A percentile compares a stretch with the other conserved stretches of the same genome.
Conservation (phyloP, 2,797 vertebrate genomes). For the Parauchenoglanis punctatus region DNA sequence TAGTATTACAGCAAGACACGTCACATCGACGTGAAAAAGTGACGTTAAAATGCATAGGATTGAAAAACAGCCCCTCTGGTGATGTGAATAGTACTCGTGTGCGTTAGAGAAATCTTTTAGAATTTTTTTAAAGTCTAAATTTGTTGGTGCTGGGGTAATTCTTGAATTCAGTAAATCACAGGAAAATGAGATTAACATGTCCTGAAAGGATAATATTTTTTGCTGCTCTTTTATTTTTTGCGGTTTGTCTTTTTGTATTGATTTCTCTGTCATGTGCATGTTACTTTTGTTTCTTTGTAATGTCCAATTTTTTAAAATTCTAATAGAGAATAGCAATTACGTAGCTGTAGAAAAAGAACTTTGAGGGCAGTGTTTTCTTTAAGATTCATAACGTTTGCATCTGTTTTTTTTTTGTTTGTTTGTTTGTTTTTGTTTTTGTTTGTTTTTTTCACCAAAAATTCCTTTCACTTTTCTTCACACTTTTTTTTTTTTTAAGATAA, state of each 20-base stretch:
- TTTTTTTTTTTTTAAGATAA: conserved; percentile 12
- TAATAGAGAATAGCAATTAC: conserved; percentile 63
- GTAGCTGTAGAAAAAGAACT: conserved; percentile 67
- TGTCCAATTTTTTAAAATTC: conserved; percentile 59
- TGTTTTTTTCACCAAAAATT: conserved; percentile 37
- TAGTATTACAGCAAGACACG: neutral
- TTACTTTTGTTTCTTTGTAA: conserved; percentile 62
- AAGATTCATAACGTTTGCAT: conserved; percentile 31
- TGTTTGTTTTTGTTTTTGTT: conserved; percentile 47
- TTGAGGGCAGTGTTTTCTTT: conserved; percentile 55
- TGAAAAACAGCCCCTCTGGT: neutral
- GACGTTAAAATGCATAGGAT: neutral
- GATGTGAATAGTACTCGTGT: conserved; percentile 41
- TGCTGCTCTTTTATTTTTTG: conserved; percentile 77
- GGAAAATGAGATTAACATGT: conserved; percentile 42
- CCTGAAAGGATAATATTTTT: conserved; percentile 63
- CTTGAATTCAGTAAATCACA: conserved; percentile 39
- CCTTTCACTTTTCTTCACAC: conserved; percentile 40
- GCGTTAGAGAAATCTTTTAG: conserved; percentile 28
- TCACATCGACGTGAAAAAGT: neutral
- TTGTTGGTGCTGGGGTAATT: conserved; percentile 53
- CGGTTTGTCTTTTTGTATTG: conserved; percentile 55
- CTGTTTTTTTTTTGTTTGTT: conserved; percentile 57
- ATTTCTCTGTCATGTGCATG: conserved; percentile 31
- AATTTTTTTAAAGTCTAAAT: conserved; percentile 33